Evolutionary conservation across 2,113 vertebrate genomes (phyloP).

Genomic region (Ctenomys sociabilis): DNA sequence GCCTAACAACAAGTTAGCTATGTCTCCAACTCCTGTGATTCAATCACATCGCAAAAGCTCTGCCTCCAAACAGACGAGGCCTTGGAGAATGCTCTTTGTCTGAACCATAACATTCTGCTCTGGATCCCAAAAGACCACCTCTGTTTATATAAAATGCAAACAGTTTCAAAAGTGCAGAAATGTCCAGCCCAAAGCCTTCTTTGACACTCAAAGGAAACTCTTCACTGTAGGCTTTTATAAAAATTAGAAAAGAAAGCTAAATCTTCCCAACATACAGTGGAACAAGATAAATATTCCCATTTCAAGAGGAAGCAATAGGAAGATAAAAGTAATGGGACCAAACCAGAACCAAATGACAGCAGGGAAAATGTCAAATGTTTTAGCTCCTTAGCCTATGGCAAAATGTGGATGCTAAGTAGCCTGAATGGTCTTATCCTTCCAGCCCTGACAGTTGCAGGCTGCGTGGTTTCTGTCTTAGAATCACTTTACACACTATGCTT

Average conservation of each 20-base stretch:
- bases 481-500: background rate
- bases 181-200: background rate
- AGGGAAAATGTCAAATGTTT: background rate
- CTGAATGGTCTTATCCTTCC: background rate
- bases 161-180: background rate
- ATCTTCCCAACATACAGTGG: background rate
- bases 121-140: background rate
- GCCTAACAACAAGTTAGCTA: background rate
- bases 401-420: background rate
- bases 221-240: background rate
- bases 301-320: background rate
- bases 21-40: background rate
- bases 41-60: background rate
- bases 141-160: background rate
- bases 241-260: background rate
- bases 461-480: background rate
- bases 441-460: background rate
- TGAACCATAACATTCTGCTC: background rate
- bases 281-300: background rate
- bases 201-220: background rate
- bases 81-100: background rate
- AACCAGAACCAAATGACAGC: background rate
- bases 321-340: background rate
- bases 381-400: background rate
- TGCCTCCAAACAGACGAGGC: background rate